Evolutionary conservation across 1,140 invertebrate genomes (phyloP).

Genomic region (Aphis gossypii): DNA sequence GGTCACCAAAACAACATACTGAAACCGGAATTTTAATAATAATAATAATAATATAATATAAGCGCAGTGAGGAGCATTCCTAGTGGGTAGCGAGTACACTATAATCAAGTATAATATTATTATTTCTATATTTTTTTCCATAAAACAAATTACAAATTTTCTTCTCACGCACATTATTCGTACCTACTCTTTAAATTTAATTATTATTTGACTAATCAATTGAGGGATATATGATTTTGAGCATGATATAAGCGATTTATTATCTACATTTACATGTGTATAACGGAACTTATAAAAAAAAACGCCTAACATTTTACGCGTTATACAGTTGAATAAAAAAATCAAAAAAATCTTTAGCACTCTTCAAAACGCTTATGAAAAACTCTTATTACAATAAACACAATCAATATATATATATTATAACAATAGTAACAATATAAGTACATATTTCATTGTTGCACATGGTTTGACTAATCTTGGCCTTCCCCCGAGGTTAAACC

Average conservation of each 20-base stretch:
- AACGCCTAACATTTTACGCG: background rate
- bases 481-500: background rate
- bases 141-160: background rate
- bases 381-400: background rate
- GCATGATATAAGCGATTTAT: background rate
- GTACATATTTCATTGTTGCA: background rate
- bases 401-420: background rate
- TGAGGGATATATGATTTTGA: background rate
- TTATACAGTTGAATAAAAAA: background rate
- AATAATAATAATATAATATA: background rate
- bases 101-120: background rate
- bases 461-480: background rate
- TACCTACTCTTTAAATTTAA: background rate
- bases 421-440: slow-evolving; percentile 11
- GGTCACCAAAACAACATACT: background rate
- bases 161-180: background rate
- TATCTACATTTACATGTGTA: background rate
- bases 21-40: background rate
- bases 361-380: background rate
- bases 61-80: background rate
- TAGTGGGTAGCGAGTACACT: background rate
- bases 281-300: background rate
- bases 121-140: background rate
- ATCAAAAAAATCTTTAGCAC: background rate
- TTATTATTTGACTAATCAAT: background rate